Conservation (phyloP, 2,113 vertebrate genomes). For the Pyxicephalus adspersus region DNA sequence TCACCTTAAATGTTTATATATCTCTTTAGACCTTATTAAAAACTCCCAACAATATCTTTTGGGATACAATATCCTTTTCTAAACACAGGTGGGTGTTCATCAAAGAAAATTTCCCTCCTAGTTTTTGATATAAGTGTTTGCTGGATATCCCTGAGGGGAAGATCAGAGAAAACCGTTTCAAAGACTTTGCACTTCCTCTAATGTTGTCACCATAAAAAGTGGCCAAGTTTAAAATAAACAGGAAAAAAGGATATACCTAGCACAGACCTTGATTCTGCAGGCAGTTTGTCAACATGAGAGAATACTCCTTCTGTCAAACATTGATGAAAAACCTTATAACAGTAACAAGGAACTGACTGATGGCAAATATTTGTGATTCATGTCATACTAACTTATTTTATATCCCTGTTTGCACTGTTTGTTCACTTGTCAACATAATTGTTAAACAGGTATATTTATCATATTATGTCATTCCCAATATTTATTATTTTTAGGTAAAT, state of each 20-base stretch:
- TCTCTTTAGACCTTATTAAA: constrained; percentile 14
- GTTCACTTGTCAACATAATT: constrained; percentile 4
- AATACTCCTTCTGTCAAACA: constrained; percentile 36
- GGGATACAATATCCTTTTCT: constrained; percentile 21
- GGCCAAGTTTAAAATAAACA: constrained; percentile 49
- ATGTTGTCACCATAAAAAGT: constrained; percentile 46
- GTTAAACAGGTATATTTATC: background rate
- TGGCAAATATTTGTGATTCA: constrained; percentile 27
- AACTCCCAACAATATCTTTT: constrained; percentile 12
- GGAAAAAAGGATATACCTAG: constrained; percentile 43
- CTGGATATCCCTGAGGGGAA: constrained; percentile 47
- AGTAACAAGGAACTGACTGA: constrained; percentile 35
- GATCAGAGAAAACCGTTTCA: constrained; percentile 52
- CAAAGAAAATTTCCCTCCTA: constrained; percentile 48
- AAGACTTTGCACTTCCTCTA: constrained; percentile 50
- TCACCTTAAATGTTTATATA: constrained; percentile 25
- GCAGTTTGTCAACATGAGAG: constrained; percentile 49
- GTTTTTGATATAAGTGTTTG: constrained; percentile 44
- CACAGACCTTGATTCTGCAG: constrained; percentile 14
- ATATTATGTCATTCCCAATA: too few species aligned
- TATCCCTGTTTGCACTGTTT: background rate
- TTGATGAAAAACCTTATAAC: constrained; percentile 44
- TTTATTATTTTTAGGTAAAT: too few species aligned
- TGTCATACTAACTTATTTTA: constrained; percentile 10
- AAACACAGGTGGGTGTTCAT: constrained; percentile 41